Evolutionary conservation across 2,888 invertebrate species (phyloP).

Genomic region (Sphecodes monilicornis): DNA sequence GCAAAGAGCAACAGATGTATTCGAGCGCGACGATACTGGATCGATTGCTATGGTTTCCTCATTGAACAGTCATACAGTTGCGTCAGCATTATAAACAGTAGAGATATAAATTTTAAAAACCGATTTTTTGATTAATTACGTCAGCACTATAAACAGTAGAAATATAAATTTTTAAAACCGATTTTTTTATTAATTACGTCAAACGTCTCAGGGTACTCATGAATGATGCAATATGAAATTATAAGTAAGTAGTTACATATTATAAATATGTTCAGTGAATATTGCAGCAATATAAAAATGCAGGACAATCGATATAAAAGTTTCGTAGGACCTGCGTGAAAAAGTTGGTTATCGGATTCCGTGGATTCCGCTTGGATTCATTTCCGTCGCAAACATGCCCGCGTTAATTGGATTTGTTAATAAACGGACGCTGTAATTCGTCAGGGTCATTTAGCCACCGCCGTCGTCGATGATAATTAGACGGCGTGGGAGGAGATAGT

Average conservation of each 20-base stretch:
- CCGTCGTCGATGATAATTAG: slow-evolving; percentile 34
- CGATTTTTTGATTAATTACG: too few species aligned
- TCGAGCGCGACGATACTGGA: background rate
- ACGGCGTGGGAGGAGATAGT: slow-evolving; percentile 11
- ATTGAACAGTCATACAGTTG: background rate
- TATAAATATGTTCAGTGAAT: too few species aligned
- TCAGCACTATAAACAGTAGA: too few species aligned
- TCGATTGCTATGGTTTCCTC: background rate
- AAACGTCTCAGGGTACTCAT: too few species aligned
- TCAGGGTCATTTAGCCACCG: slow-evolving; percentile 23
- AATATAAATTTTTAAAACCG: too few species aligned
- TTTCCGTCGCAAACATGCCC: background rate
- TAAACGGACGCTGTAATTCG: background rate
- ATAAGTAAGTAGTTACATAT: too few species aligned
- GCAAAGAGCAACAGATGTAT: background rate
- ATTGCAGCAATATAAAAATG: background rate
- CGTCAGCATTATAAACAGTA: background rate
- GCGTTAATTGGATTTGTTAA: slow-evolving; percentile 12
- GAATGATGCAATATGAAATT: too few species aligned
- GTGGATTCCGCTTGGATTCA: background rate
- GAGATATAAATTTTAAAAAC: too few species aligned
- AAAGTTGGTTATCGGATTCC: background rate
- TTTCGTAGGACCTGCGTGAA: background rate
- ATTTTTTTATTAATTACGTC: too few species aligned
- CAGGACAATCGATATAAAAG: background rate